phyloP scores from a whole-genome alignment of 92 coral and sea anemone genomes.

The Phenganax stokvisi region DNA sequence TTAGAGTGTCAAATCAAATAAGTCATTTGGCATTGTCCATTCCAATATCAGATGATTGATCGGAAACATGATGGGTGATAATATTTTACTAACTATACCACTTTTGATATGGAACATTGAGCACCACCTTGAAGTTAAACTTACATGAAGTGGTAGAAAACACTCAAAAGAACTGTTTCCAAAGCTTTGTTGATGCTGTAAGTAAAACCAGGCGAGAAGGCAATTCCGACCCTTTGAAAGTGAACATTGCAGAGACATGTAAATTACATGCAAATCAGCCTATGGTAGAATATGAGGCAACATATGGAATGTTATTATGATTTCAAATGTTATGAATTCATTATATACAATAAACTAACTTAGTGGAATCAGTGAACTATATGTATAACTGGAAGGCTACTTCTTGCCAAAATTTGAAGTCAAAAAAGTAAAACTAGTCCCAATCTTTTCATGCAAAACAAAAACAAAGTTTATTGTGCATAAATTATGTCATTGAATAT shows the following conservation, averaged over 20 bases:
- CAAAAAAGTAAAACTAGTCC: too few relatives aligned
- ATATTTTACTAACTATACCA: background rate
- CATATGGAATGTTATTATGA: too few relatives aligned
- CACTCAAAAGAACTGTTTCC: background rate
- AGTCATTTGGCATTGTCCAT: conserved; percentile 26
- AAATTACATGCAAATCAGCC: background rate
- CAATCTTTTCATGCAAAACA: too few relatives aligned
- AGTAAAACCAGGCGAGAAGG: background rate
- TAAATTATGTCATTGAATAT: too few relatives aligned
- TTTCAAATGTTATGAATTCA: too few relatives aligned
- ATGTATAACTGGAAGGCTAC: too few relatives aligned
- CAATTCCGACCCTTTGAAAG: background rate
- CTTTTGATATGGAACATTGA: background rate
- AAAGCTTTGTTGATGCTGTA: background rate
- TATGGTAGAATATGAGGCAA: background rate
- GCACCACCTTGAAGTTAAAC: background rate
- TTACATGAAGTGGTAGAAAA: background rate
- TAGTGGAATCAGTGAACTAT: too few relatives aligned
- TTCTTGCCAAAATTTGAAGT: too few relatives aligned
- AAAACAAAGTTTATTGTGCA: too few relatives aligned
- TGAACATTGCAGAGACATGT: background rate
- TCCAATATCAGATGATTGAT: conserved; percentile 42
- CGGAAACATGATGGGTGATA: background rate
- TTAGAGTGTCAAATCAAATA: background rate
- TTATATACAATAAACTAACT: too few relatives aligned